Percentiles rank a stretch among this genome's conserved stretches.
Conservation (phyloP, 2,113 vertebrate species). For the Semicossyphus pulcher region DNA sequence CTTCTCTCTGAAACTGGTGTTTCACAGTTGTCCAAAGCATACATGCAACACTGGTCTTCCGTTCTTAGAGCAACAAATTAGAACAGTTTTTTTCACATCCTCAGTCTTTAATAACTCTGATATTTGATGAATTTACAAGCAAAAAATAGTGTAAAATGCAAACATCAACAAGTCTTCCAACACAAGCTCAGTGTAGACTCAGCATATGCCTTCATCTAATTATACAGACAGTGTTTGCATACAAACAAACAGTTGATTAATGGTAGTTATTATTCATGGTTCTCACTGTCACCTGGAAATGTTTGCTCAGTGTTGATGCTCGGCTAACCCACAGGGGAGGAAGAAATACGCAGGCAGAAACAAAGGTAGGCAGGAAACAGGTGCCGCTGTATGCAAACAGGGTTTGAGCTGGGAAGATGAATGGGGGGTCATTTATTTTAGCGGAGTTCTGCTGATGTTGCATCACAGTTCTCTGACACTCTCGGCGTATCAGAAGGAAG, state of each 20-base stretch:
- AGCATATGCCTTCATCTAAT: conserved; percentile 15
- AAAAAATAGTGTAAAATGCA: conserved; percentile 17
- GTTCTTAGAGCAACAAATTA: conserved; percentile 13
- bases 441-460: conserved; percentile 37
- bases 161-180: conserved; percentile 53
- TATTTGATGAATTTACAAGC: conserved; percentile 3
- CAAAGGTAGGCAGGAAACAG: conserved; percentile 12
- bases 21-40: neutral
- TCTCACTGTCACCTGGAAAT: conserved; percentile 19
- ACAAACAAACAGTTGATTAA: conserved; percentile 31
- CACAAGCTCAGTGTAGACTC: neutral
- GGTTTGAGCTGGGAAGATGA: conserved; percentile 46
- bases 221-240: conserved; percentile 3
- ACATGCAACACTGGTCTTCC: conserved; percentile 49
- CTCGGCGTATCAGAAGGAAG: neutral
- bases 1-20: too few relatives aligned
- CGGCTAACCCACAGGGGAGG: neutral
- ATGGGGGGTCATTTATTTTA: conserved; percentile 58
- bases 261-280: conserved; percentile 25
- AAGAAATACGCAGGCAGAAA: conserved; percentile 7
- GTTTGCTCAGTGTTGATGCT: conserved; percentile 4
- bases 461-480: conserved; percentile 12
- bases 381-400: conserved; percentile 11
- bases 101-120: neutral
- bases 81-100: neutral